Evolutionary conservation across 2,888 invertebrate genomes (phyloP).

Genomic region (Platypus cylindrus): DNA sequence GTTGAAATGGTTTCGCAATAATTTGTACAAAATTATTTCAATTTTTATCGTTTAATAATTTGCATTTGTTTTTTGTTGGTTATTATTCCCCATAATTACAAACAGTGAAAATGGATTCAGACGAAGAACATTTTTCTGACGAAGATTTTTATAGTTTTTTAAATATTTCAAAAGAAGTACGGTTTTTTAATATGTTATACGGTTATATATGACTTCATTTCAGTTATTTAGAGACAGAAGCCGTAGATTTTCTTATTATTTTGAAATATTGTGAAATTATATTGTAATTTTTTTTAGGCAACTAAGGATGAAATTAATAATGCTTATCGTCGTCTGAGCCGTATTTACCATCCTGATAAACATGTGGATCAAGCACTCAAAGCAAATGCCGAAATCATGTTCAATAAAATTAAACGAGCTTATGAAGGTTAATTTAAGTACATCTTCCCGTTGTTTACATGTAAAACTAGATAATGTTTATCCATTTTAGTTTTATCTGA

Average conservation of each 20-base stretch:
- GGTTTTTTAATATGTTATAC: slow-evolving; percentile 20
- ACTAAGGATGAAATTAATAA: slow-evolving; percentile 82
- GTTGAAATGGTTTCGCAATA: no score
- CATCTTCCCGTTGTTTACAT: not conserved
- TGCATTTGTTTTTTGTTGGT: no score
- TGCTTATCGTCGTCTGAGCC: slow-evolving; percentile 83
- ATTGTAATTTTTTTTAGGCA: slow-evolving; percentile 50
- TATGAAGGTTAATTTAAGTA: slow-evolving; percentile 64
- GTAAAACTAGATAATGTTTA: not conserved
- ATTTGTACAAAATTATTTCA: no score
- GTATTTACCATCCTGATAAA: slow-evolving; percentile 94
- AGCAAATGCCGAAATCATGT: slow-evolving; percentile 81
- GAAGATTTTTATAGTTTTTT: slow-evolving; percentile 83
- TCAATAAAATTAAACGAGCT: slow-evolving; percentile 85
- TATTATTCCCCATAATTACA: no score
- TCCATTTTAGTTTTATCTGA: slow-evolving; percentile 65
- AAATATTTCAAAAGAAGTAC: slow-evolving; percentile 74
- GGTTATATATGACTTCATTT: not conserved
- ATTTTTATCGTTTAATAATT: no score
- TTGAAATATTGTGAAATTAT: slow-evolving; percentile 12
- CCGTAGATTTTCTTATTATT: slow-evolving; percentile 7
- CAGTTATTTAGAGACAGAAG: not conserved
- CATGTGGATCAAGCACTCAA: slow-evolving; percentile 74
- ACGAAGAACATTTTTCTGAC: slow-evolving; percentile 50
- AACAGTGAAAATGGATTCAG: slow-evolving; percentile 53